phyloP scores from a whole-genome alignment of 2,797 vertebrate genomes.

The Margarornis squamiger region DNA sequence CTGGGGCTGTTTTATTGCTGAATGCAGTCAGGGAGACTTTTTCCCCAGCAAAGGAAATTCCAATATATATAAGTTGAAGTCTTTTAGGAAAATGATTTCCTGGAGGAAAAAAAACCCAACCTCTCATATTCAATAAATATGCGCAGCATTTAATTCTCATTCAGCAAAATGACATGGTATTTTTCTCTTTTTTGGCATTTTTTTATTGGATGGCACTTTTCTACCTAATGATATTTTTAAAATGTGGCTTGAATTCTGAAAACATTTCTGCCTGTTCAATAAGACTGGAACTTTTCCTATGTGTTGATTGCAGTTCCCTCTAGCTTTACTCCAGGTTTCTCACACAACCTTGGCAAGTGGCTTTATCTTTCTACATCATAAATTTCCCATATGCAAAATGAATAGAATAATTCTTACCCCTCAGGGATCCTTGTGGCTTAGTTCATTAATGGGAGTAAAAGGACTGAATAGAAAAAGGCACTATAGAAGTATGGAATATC shows the following conservation, averaged over 20 bases:
- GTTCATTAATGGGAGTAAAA: neutral
- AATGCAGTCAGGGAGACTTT: neutral
- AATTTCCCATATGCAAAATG: neutral
- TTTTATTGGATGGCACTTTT: neutral
- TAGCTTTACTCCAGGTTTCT: neutral
- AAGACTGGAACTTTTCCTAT: neutral
- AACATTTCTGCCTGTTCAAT: neutral
- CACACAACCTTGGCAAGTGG: neutral
- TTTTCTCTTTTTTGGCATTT: neutral
- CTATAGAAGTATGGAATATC: neutral
- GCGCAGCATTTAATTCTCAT: neutral
- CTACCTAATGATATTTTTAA: neutral
- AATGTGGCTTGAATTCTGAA: neutral
- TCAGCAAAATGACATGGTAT: neutral
- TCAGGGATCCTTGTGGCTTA: neutral
- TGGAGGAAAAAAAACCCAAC: neutral
- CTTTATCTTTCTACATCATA: constrained; percentile 1
- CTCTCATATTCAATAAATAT: neutral
- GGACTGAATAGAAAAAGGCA: neutral
- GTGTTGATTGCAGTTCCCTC: neutral
- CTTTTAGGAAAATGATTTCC: neutral
- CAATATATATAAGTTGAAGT: neutral
- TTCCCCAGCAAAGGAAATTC: neutral
- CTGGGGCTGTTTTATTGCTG: neutral
- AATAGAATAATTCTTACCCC: neutral